Base-by-base conservation (phyloP, 2,797 vertebrate genomes). In the Erethizon dorsatum region DNA sequence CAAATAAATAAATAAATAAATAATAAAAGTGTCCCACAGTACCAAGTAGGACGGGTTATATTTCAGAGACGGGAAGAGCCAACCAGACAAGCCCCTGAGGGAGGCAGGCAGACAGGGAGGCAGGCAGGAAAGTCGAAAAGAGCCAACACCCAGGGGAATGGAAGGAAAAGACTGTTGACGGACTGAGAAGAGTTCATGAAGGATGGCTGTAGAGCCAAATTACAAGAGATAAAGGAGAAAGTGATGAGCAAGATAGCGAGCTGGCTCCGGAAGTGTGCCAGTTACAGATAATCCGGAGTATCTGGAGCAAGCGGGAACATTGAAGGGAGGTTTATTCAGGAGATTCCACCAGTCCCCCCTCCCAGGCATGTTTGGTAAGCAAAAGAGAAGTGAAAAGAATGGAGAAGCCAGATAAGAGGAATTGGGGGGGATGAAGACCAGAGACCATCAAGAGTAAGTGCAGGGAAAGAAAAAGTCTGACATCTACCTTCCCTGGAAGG, bases 331-430 rank as follows among this genome's bases (percentile, higher is more conserved):
- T n/a, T 57, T 83, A 13, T 61, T 83, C 47, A 33, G 80, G 61
- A 84, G 8, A 37, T 6, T 57, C 10, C 28, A 50, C 52, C 45
- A 20, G 33, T 11, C 45, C 13, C 50, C 24, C 47, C 24, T 90
- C 63, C 24, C 77, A 57, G 65, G 33, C 37, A 1, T 73, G 31
- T 71, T 85, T 80, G 52, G 33, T 57, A 83, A 95, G 88, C 79
- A 87, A 52, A 87, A 77, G 75, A 89, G 77, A 79, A 84, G 28
- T 52, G 22, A 73, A 86, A 80, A 61, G 52, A 92, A 45, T 31
- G 67, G 88, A 83, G 47, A 69, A 24, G 28, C 37, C 20, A 80
- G 71, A 22, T 41, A 22, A 57, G 69, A 33, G 33, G n/a, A 1
- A 1, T 56, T 83, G 33, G 61, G 79, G 54, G 73, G 57, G 41